Conservation (phyloP, 1,140 invertebrate species). For the Scaptomyza pallida region DNA sequence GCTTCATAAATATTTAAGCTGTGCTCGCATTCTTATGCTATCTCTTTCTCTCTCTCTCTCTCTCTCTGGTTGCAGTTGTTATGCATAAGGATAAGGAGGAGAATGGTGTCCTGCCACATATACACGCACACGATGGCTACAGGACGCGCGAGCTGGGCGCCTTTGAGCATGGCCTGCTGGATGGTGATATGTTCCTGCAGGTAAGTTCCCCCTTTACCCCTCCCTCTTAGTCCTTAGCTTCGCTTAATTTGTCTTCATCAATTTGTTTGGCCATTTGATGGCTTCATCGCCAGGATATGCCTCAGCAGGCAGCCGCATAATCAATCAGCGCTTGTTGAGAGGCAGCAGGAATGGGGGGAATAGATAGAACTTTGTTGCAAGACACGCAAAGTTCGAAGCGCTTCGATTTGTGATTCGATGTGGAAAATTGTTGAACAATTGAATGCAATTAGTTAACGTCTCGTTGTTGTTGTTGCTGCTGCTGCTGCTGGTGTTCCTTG, state of each 20-base stretch:
- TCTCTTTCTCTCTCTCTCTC: neutral
- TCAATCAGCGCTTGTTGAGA: constrained; percentile 70
- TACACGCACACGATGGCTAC: constrained; percentile 86
- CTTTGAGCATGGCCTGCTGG: constrained; percentile 94
- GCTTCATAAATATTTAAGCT: constrained; percentile 51
- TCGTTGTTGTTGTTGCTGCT: constrained; percentile 17
- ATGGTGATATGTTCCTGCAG: constrained; percentile 97
- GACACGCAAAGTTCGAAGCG: constrained; percentile 38
- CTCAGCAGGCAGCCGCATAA: constrained; percentile 43
- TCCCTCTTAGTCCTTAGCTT: neutral
- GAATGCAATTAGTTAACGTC: constrained; percentile 69
- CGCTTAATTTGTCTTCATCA: constrained; percentile 74
- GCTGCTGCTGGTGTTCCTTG: too few species aligned
- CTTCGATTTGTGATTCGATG: constrained; percentile 32
- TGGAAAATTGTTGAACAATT: constrained; percentile 52
- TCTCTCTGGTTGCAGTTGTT: constrained; percentile 89
- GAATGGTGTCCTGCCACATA: constrained; percentile 85
- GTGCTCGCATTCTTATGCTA: neutral
- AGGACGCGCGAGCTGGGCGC: constrained; percentile 91
- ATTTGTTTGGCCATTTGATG: constrained; percentile 70
- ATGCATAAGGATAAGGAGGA: constrained; percentile 97
- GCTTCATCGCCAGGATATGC: constrained; percentile 55
- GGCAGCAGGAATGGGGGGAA: neutral
- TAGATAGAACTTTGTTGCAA: constrained; percentile 27
- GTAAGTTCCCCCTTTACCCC: constrained; percentile 85